Conservation (phyloP, 2,888 invertebrate species). For the Pseudoips prasinana region DNA sequence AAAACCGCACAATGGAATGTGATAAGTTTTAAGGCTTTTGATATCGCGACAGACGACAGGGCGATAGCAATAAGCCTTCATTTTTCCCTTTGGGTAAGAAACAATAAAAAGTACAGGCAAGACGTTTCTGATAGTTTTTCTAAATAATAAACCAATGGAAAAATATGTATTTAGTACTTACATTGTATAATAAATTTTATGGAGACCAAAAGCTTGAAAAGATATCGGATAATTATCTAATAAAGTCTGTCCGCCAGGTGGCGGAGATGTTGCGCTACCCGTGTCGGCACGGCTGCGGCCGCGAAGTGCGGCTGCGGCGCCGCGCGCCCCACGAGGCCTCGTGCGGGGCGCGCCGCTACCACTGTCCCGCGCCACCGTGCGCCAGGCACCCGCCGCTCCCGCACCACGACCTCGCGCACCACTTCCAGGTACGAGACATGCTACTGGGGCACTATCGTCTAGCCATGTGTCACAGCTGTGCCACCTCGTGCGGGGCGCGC, state of each 20-base stretch:
- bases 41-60: too few relatives aligned
- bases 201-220: too few relatives aligned
- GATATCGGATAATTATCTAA: too few relatives aligned
- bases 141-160: too few relatives aligned
- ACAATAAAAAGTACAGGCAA: too few relatives aligned
- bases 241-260: constrained; percentile 65
- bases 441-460: not conserved
- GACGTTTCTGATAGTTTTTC: too few relatives aligned
- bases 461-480: not conserved
- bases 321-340: constrained; percentile 73
- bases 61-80: too few relatives aligned
- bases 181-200: too few relatives aligned
- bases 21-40: too few relatives aligned
- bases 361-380: constrained; percentile 70
- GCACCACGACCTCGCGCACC: constrained; percentile 39
- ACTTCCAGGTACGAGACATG: constrained; percentile 39
- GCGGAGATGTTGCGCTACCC: constrained; percentile 79
- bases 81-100: too few relatives aligned
- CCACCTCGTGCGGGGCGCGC: not conserved
- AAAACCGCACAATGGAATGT: too few relatives aligned
- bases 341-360: constrained; percentile 70
- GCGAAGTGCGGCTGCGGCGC: constrained; percentile 62
- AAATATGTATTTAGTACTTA: too few relatives aligned
- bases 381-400: constrained; percentile 37
- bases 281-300: constrained; percentile 78